Percentiles rank a stretch among this genome's conserved stretches.
Evolutionary conservation across 1,140 invertebrate species (phyloP).

Genomic region (Plectrocnemia conspersa): DNA sequence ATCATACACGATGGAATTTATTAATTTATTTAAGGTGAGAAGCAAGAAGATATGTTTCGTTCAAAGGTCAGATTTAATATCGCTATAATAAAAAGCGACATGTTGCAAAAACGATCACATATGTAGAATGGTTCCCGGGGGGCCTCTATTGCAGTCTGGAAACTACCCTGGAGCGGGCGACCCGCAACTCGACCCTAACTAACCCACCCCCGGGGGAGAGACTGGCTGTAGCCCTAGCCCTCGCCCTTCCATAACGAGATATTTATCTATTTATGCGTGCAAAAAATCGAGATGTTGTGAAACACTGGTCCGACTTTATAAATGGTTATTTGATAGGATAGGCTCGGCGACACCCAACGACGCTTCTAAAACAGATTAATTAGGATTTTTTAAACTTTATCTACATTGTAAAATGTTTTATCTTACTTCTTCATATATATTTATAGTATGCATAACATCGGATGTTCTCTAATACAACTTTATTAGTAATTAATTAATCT

Average conservation of each 20-base stretch:
- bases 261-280: constrained; percentile 33
- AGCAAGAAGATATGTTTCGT: too few relatives aligned
- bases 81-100: constrained; percentile 1
- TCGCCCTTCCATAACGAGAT: constrained; percentile 12
- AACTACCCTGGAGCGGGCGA: constrained; percentile 4
- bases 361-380: constrained; percentile 1
- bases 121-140: constrained; percentile 13
- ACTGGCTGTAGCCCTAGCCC: neutral
- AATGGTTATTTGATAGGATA: constrained; percentile 33
- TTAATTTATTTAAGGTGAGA: too few relatives aligned
- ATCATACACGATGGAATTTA: too few relatives aligned
- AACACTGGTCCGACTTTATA: constrained; percentile 34
- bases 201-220: neutral
- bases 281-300: constrained; percentile 33
- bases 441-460: neutral
- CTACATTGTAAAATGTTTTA: neutral
- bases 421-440: neutral
- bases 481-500: too few relatives aligned
- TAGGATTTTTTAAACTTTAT: neutral
- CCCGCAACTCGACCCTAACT: constrained; percentile 6
- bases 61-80: neutral
- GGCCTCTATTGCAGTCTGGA: neutral
- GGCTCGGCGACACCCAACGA: neutral
- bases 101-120: constrained; percentile 23
- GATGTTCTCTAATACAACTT: neutral